Conservation (phyloP, 2,888 invertebrate genomes). For the Drosophila rellima region DNA sequence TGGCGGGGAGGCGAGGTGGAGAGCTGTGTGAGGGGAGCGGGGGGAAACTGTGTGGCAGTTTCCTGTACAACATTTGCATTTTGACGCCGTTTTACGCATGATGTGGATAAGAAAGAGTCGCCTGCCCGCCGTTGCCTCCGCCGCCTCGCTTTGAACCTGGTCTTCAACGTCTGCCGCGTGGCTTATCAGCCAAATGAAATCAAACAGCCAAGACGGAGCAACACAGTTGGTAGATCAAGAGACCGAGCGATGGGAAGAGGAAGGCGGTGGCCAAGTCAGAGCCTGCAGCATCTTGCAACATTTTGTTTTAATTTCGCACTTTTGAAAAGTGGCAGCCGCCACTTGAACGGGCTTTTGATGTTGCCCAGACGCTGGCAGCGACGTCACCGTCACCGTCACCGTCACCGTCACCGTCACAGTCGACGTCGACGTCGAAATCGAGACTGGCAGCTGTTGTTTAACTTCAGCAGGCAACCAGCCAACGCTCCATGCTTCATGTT, state of each 20-base stretch:
- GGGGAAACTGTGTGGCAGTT: constrained; percentile 51
- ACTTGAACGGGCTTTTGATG: constrained; percentile 73
- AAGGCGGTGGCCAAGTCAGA: constrained; percentile 33
- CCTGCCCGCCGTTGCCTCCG: background rate
- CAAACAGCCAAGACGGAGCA: constrained; percentile 57
- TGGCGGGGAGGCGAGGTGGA: background rate
- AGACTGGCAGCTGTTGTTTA: constrained; percentile 58
- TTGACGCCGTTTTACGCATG: constrained; percentile 78
- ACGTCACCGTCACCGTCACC: constrained; percentile 14
- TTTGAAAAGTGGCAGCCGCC: constrained; percentile 76
- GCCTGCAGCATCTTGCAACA: constrained; percentile 77
- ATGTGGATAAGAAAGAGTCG: constrained; percentile 49
- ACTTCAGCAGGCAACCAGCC: constrained; percentile 44
- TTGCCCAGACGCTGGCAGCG: constrained; percentile 57
- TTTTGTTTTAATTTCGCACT: constrained; percentile 80
- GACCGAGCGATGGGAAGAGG: background rate
- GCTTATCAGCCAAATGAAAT: constrained; percentile 72
- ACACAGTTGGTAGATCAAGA: constrained; percentile 16
- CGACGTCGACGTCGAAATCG: constrained; percentile 5
- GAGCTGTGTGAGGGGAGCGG: background rate
- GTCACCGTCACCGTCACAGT: constrained; percentile 14
- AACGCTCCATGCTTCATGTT: constrained; percentile 25
- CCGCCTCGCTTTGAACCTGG: constrained; percentile 6
- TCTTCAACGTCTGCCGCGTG: constrained; percentile 31
- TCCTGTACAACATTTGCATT: constrained; percentile 76